Conservation (phyloP, 2,797 vertebrate species). For the Rhynchonycteris naso region DNA sequence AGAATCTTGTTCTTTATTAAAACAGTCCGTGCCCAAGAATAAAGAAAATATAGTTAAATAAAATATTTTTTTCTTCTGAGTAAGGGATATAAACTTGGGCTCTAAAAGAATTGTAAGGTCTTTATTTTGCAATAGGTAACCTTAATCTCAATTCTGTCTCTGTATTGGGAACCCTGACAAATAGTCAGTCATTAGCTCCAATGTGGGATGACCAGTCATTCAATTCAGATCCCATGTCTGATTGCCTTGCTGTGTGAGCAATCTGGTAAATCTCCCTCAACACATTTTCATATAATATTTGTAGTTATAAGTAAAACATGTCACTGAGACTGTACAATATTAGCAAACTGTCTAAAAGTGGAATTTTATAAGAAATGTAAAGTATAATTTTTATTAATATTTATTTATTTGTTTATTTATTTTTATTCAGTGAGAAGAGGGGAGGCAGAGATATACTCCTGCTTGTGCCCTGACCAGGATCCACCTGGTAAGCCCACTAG, state of each 20-base stretch:
- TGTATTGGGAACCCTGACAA: not conserved
- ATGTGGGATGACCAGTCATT: not conserved
- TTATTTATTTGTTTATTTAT: no score
- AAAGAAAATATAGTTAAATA: constrained; percentile 18
- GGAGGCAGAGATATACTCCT: no score
- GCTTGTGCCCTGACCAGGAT: no score
- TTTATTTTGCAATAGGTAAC: constrained; percentile 24
- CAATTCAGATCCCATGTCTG: not conserved
- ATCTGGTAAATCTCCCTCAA: not conserved
- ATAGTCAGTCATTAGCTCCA: not conserved
- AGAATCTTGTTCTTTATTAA: constrained; percentile 28
- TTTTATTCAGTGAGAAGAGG: no score
- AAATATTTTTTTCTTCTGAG: not conserved
- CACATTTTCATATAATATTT: not conserved
- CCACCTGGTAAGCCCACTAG: no score
- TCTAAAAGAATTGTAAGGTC: not conserved
- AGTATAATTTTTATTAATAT: not conserved
- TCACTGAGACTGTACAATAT: not conserved
- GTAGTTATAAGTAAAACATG: not conserved
- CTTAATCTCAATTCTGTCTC: not conserved
- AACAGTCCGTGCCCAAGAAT: not conserved
- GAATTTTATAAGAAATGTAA: not conserved
- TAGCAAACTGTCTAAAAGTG: not conserved
- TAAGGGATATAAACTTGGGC: not conserved
- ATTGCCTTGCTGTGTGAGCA: not conserved